Evolutionary conservation across 2,113 vertebrate genomes (phyloP).

Genomic region (Xenus cinereus): DNA sequence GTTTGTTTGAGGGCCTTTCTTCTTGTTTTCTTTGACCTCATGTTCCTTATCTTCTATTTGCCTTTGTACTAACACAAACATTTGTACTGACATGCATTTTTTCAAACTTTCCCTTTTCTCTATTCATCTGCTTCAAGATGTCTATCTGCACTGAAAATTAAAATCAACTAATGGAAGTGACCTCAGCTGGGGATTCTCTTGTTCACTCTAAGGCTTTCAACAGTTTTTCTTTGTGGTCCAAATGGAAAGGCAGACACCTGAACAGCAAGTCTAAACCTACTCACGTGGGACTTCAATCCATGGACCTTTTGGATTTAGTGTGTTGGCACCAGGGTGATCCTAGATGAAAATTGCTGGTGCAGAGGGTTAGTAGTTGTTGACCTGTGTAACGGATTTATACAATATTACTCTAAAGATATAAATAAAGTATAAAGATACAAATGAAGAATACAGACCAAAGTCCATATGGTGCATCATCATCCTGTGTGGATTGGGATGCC

Average conservation of each 20-base stretch:
- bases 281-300: background rate
- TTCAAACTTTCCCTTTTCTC: background rate
- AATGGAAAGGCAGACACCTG: background rate
- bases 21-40: background rate
- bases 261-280: background rate
- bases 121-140: background rate
- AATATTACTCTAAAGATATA: background rate
- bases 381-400: background rate
- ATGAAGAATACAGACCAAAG: background rate
- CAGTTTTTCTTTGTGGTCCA: background rate
- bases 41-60: background rate
- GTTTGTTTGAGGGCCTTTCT: background rate
- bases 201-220: background rate
- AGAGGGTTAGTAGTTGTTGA: background rate
- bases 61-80: background rate
- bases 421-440: background rate
- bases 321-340: background rate
- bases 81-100: background rate
- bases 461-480: background rate
- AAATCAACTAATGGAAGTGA: background rate
- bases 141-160: background rate
- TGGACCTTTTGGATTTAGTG: background rate
- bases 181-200: background rate
- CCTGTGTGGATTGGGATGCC: background rate
- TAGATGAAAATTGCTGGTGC: background rate